Evolutionary conservation across 53 echinoderm and acorn worm genomes (phyloP), one percentile per base, ranked within the genome.

Genomic region (Arbacia lixula): DNA sequence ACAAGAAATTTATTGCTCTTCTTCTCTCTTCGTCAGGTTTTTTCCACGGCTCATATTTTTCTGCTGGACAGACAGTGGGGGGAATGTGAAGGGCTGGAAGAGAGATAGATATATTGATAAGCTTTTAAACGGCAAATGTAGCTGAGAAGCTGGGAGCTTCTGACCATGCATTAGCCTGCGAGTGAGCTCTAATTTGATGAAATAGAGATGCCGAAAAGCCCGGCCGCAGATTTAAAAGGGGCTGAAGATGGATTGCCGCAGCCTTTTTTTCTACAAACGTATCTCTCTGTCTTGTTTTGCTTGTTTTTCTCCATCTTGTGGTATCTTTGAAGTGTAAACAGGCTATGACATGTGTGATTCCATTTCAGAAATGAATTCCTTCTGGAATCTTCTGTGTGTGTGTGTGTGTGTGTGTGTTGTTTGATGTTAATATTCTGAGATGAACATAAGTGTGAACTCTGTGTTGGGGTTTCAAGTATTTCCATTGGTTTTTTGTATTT

Each of bases 1-100:
- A 78, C 79, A 78, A 78, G 79, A 78, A 78, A 78, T 78, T 60
- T 78, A 78, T 78, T 78, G 79, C 79, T 78, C 79, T 42, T 38
- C 60, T 78, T 78, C 38, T 25, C 60, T 78, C 30, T 68, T 68
- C 68, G 25, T 71, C 41, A 17, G 29, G n/a, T n/a, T 41, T 41
- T n/a, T 17, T 11, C 36, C 21, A 37, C 58, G 24, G 60, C 39
- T 42, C 79, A 78, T 78, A 75, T 53, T 75, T 75, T 56, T 12
- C 12, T 10, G 8, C 8, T 46, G 8, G 46, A 8, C 46, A 56
- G n/a, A n/a, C n/a, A n/a, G n/a, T n/a, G n/a, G n/a, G n/a, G n/a
- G n/a, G n/a, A n/a, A n/a, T n/a, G n/a, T n/a, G n/a, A n/a, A n/a
- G 4, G 12, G 57, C 21, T 53, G 75, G 75, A 32, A n/a, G 38